A percentile compares a stretch with the other conserved stretches of the same genome.
phyloP scores from a whole-genome alignment of 2,888 invertebrate genomes.

The Callyntrura sp. region DNA sequence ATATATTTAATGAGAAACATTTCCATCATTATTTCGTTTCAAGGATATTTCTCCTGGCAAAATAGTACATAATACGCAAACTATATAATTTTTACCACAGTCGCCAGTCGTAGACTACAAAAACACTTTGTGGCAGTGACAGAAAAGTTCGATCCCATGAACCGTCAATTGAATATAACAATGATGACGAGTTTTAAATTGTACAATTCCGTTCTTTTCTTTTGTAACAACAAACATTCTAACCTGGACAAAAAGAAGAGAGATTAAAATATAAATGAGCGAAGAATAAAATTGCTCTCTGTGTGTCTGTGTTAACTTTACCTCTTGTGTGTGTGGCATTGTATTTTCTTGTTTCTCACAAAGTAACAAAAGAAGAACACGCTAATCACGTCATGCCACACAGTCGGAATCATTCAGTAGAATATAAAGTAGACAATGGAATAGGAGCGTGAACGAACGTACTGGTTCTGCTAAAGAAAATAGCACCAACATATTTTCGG shows the following conservation, averaged over 20 bases:
- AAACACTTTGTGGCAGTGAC: neutral
- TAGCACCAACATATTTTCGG: neutral
- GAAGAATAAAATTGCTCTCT: constrained; percentile 24
- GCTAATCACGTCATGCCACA: constrained; percentile 30
- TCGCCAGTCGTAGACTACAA: neutral
- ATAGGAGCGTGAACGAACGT: neutral
- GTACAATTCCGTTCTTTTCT: neutral
- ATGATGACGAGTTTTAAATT: constrained; percentile 1
- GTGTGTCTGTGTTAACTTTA: neutral
- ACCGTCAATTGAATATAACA: neutral
- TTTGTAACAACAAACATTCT: neutral
- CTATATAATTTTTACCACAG: neutral
- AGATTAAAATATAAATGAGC: constrained; percentile 61
- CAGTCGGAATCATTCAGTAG: constrained; percentile 20
- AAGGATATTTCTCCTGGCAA: neutral
- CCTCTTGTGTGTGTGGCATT: constrained; percentile 56
- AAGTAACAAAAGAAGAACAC: constrained; percentile 2
- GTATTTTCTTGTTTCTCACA: constrained; percentile 55
- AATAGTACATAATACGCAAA: neutral
- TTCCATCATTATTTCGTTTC: neutral
- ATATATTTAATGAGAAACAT: neutral
- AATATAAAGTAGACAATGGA: constrained; percentile 14
- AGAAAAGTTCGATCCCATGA: neutral
- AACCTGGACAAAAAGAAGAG: constrained; percentile 56
- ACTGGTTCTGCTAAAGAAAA: neutral